phyloP scores from a whole-genome alignment of 1,140 invertebrate genomes.

The Drosophila ironensis region DNA sequence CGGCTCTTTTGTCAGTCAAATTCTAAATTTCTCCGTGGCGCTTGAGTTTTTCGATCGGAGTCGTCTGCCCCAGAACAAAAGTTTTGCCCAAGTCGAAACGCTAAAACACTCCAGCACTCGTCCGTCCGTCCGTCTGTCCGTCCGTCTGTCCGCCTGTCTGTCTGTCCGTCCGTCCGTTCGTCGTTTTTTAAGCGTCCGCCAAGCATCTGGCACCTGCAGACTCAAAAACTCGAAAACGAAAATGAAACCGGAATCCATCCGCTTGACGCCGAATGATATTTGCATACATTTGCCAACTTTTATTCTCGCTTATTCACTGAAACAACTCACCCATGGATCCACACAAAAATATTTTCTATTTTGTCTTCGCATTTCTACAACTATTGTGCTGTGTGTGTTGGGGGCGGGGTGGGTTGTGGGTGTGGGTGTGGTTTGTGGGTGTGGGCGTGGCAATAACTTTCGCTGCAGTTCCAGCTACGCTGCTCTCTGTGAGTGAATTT shows the following conservation, averaged over 20 bases:
- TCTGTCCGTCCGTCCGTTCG: slow-evolving; percentile 7
- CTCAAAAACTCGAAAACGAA: slow-evolving; percentile 19
- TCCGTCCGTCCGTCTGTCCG: too few species aligned
- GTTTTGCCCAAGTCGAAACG: too few species aligned
- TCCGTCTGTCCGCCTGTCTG: neutral
- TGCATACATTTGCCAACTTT: slow-evolving; percentile 73
- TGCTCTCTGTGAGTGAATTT: slow-evolving; percentile 70
- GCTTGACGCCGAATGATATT: slow-evolving; percentile 58
- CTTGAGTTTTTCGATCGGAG: too few species aligned
- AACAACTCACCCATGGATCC: slow-evolving; percentile 43
- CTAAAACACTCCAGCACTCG: too few species aligned
- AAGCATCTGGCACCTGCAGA: slow-evolving; percentile 66
- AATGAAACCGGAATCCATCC: slow-evolving; percentile 12
- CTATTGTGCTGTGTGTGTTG: too few species aligned
- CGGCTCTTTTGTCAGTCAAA: too few species aligned
- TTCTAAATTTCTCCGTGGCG: too few species aligned
- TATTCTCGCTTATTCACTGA: slow-evolving; percentile 38
- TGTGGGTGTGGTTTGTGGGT: too few species aligned
- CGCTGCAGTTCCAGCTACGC: slow-evolving; percentile 36
- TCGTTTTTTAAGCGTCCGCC: slow-evolving; percentile 34
- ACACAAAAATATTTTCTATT: slow-evolving; percentile 31
- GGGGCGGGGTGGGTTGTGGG: too few species aligned
- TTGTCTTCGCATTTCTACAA: slow-evolving; percentile 6
- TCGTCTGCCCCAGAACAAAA: too few species aligned
- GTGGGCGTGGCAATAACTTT: slow-evolving; percentile 41